Base-by-base conservation (phyloP, 2,888 invertebrate species). In the Apamea epomidion region DNA sequence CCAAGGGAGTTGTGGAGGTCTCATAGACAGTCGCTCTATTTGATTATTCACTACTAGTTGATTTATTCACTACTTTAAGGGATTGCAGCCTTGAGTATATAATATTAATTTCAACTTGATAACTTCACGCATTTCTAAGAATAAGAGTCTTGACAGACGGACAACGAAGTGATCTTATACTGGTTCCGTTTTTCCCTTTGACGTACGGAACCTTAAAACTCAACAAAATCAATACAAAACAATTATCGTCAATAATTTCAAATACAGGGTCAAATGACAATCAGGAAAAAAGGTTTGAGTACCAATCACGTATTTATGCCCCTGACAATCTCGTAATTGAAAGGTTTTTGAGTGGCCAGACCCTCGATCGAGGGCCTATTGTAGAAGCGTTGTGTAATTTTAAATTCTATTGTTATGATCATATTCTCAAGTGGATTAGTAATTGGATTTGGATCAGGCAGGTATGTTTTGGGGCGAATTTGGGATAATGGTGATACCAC, bases 301-400 rank as follows among this genome's bases (percentile, higher is more conserved):
- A 81, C 79, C 74, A 76, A 83, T 86, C 83, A 70, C 67, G 76
- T 83, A 87, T 88, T 86, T 89, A 90, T 93, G 95, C 90, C 86
- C 85, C 77, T 94, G 95, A 95, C 95, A 95, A 93, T 92, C 89
- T 80, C 60, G 90, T 94, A 95, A 95, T 95, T 94, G 95, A 94
- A 94, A 92, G 94, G 91, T 92, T 92, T 93, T 92, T 84, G 90
- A 95, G 94, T 88, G 90, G 87, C 10, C 48, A 86, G 85, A 85
- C 90, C 88, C 91, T 91, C 92, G 89, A 91, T 92, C 92, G 90
- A 85, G 54, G 76, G 82, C 88, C 91, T 88, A 92, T 94, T 93
- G 92, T 92, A 81, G 86, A 84, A 81, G 84, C 83, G 88, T 90
- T 90, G 91, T 92, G 92, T 92, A 91, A 93, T 93, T 92, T 92